Evolutionary conservation across 2,797 vertebrate species (phyloP).

Genomic region (Coregonus ussuriensis): DNA sequence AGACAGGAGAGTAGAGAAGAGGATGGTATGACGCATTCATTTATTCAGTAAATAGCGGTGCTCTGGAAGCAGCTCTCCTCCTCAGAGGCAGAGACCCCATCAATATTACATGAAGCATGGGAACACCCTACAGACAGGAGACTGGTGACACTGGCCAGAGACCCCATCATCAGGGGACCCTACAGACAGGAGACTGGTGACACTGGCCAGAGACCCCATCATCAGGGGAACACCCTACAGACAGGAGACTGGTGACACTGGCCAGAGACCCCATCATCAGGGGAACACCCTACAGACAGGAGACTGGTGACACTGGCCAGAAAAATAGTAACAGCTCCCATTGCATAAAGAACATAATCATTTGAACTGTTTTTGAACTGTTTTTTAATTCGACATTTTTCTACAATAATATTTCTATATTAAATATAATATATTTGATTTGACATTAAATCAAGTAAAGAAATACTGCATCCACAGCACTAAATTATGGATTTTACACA

Average conservation of each 20-base stretch:
- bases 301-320: slow-evolving; percentile 52
- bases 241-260: no score
- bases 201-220: slow-evolving; percentile 11
- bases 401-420: slow-evolving; percentile 4
- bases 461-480: slow-evolving; percentile 16
- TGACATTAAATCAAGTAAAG: not conserved
- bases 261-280: no score
- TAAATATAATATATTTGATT: slow-evolving; percentile 7
- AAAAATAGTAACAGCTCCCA: no score
- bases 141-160: no score
- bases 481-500: slow-evolving; percentile 16
- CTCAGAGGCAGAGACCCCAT: not conserved
- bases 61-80: slow-evolving; percentile 44
- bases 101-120: no score
- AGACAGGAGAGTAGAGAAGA: slow-evolving; percentile 31
- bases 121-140: no score
- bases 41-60: slow-evolving; percentile 51
- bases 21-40: slow-evolving; percentile 25
- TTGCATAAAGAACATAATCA: slow-evolving; percentile 20
- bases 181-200: slow-evolving; percentile 56
- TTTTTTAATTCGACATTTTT: slow-evolving; percentile 4
- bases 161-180: no score
- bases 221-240: no score
- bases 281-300: slow-evolving; percentile 27
- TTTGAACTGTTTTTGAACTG: not conserved